phyloP scores from a whole-genome alignment of 2,797 vertebrate genomes.

The Sebastes baramenuke region DNA sequence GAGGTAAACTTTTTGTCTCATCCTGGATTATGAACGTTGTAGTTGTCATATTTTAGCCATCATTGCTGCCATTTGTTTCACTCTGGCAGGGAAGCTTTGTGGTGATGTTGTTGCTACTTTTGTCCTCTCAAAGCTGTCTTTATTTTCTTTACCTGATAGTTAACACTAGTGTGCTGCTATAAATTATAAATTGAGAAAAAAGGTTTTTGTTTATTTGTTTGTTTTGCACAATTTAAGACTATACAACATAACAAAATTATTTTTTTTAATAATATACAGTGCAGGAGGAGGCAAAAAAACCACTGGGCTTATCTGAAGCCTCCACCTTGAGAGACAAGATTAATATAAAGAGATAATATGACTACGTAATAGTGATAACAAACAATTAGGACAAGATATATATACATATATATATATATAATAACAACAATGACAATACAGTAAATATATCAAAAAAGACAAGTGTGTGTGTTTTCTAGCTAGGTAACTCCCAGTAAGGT shows the following conservation, averaged over 20 bases:
- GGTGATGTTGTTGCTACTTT: conserved; percentile 22
- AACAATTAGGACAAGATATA: too few species aligned
- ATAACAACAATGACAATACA: too few species aligned
- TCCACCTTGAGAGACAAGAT: too few species aligned
- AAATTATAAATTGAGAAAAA: conserved; percentile 13
- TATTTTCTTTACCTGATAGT: conserved; percentile 9
- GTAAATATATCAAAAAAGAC: too few species aligned
- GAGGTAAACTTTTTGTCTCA: not conserved
- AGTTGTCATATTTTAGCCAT: conserved; percentile 53
- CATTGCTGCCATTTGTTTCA: conserved; percentile 38
- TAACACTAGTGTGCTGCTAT: not conserved
- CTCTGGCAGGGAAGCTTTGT: not conserved
- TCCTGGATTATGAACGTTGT: conserved; percentile 20
- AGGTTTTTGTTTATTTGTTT: not conserved
- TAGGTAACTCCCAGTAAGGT: not conserved
- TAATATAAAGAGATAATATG: too few species aligned
- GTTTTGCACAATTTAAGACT: too few species aligned
- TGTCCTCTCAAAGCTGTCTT: conserved; percentile 16
- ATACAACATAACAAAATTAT: too few species aligned
- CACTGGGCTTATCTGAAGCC: too few species aligned
- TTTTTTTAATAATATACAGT: too few species aligned
- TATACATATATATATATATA: too few species aligned
- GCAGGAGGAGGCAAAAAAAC: too few species aligned
- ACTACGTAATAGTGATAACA: too few species aligned
- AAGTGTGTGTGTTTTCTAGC: not conserved